Base-by-base conservation (phyloP, 1,140 invertebrate genomes). In the Dreissena rostriformis region DNA sequence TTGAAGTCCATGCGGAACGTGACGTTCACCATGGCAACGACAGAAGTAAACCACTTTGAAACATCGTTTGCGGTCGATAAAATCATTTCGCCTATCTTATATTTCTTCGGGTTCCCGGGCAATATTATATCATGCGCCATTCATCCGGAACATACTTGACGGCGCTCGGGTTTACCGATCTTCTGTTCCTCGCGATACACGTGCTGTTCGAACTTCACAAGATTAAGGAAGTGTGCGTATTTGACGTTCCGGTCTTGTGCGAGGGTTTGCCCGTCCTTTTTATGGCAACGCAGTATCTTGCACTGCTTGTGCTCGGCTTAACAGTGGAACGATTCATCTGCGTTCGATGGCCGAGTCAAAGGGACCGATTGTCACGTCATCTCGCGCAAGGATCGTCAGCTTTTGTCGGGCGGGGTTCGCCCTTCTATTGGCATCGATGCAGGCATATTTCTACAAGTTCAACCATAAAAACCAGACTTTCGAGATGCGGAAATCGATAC, bases 321-420 rank as follows among this genome's bases (percentile, higher is more conserved):
- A 98, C 97, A 0, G 95, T 97, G 0, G 97, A 98, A 91, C 93
- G 97, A 26, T 97, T 97, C 91, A 96, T 99, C 51, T 98, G 98
- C 0, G 98, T 99, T 0, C 99, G 98, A 91, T 97, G 98, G 93
- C 98, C 98, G 0, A 94, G 98, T 19, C 95, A 95, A 80, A 94
- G 97, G 4, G 96, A 96, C 49, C 95, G 95, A 7, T 95, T 97
- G 92, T 98, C 91, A 97, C 97, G 0, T 96, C 96, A 0, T 92
- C 94, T 0, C 94, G 97, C 14, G 97, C 97, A 0, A 96, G 95
- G 87, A 93, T 94, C 1, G 95, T 96, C 0, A 94, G 97, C 0
- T 28, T 80, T 6, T 12, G 57, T 52, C 53, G 90, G 57, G 61
- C 84, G 14, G 17, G 85, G 11, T 77, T 87, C 55, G 84, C 89